Percentiles rank a stretch among this genome's conserved stretches.
Conservation (phyloP, 1,140 invertebrate genomes). For the Planococcus citri region DNA sequence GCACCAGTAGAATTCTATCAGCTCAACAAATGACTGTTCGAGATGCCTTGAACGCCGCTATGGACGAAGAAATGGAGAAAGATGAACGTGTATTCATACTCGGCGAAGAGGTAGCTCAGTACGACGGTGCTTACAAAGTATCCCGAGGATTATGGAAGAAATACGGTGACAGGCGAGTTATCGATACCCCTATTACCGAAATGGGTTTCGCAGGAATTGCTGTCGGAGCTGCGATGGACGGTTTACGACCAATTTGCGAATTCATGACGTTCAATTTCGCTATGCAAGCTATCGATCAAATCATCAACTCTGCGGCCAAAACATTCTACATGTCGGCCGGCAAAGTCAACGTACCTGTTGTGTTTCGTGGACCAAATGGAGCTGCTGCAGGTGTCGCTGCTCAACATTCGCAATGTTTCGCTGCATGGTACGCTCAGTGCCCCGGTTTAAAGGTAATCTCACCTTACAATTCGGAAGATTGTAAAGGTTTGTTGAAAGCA, state of each 20-base stretch:
- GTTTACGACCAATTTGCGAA: constrained; percentile 92
- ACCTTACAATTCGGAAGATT: constrained; percentile 89
- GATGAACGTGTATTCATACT: constrained; percentile 90
- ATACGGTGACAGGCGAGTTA: constrained; percentile 91
- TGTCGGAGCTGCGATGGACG: constrained; percentile 90
- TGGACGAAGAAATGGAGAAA: constrained; percentile 93
- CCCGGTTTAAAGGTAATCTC: constrained; percentile 86
- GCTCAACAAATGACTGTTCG: constrained; percentile 62
- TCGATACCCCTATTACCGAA: constrained; percentile 98
- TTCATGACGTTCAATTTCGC: constrained; percentile 99
- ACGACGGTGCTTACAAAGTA: constrained; percentile 96
- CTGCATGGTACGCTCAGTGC: constrained; percentile 92
- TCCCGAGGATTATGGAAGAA: constrained; percentile 95
- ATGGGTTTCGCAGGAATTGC: constrained; percentile 94
- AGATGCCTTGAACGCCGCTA: constrained; percentile 90
- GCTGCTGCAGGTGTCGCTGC: constrained; percentile 94
- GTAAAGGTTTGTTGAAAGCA: constrained; percentile 82
- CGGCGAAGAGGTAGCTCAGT: constrained; percentile 97
- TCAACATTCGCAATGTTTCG: constrained; percentile 98
- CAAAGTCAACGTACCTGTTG: constrained; percentile 79
- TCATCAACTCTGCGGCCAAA: constrained; percentile 97
- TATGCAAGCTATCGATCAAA: constrained; percentile 99
- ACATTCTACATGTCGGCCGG: constrained; percentile 99
- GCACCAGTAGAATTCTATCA: background rate
- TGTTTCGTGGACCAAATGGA: constrained; percentile 97